phyloP scores from a whole-genome alignment of 2,888 invertebrate species.

The Phragmatobia fuliginosa region DNA sequence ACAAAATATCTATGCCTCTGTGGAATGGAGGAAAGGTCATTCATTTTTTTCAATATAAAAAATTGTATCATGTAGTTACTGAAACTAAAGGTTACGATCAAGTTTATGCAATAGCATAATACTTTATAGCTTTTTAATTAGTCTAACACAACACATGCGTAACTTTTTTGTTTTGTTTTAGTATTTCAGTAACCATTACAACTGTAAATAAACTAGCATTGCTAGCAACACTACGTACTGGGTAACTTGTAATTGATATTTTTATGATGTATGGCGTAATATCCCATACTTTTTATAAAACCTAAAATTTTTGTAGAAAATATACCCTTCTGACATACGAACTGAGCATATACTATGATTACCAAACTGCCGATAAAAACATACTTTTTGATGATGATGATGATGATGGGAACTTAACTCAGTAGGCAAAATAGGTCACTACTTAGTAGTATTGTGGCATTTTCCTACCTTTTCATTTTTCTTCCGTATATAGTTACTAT shows the following conservation, averaged over 20 bases:
- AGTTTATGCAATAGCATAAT: background rate
- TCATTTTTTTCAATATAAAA: too few relatives aligned
- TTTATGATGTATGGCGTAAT: background rate
- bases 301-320: too few relatives aligned
- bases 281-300: background rate
- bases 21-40: too few relatives aligned
- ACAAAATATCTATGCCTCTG: too few relatives aligned
- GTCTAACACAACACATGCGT: background rate
- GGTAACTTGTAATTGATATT: background rate
- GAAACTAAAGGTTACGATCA: background rate
- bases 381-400: background rate
- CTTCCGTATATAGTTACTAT: background rate
- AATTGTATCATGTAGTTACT: background rate
- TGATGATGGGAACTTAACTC: background rate
- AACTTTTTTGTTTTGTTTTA: background rate
- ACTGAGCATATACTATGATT: background rate
- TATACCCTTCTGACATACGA: background rate
- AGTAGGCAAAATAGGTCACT: background rate
- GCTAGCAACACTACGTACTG: conserved; percentile 15
- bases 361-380: too few relatives aligned
- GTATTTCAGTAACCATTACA: background rate
- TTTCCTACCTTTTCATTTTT: background rate
- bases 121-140: background rate
- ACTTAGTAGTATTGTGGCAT: too few relatives aligned
- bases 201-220: background rate